Base-by-base conservation (phyloP, 2,888 invertebrate genomes). In the Pediacus dermestoides region DNA sequence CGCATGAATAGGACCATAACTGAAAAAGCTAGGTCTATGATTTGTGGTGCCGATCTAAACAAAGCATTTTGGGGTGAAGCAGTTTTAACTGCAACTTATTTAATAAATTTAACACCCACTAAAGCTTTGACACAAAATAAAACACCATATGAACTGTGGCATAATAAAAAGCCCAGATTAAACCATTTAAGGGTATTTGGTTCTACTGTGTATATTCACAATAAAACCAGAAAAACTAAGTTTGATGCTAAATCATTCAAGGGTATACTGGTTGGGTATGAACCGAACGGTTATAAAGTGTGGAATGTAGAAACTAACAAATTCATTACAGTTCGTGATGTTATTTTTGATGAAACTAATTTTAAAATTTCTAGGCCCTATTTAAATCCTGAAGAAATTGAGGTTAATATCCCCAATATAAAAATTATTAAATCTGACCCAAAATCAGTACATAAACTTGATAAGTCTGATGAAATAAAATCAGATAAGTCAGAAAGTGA, bases 61-160 rank as follows among this genome's bases (percentile, higher is more conserved):
- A 63, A 66, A 44, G 4, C 2, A 2, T 64, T 67, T 37, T 67
- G 64, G 65, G 58, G 58, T 21, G 63, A 64, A 41, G 40, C 43
- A 4, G 32, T 43, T 31, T 15, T 43, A 4, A 37, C 35, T 18
- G 43, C 43, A 15, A 37, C 32, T 2, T 43, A 34, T 25, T 31
- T 67, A 12, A 42, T 37, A 12, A 43, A 43, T 32, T 2, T 8
- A 18, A 26, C 21, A 7, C 43, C 36, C 7, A 43, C 57, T 37
- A 56, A 46, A 54, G 59, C 58, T 14, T 15, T 41, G 7, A 31
- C 28, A 36, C n/a, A 6, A 21, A 13, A 22, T 11, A 43, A 43
- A 37, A 41, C 40, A 26, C 42, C 39, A 25, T 42, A 42, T 35
- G 39, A 42, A 35, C 8, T 40, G 21, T 18, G 21, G 21, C 21